Percentiles rank a stretch among this genome's conserved stretches.
These are phyloP conservation scores for Rhynchonycteris naso DNA, from an alignment of 2,797 vertebrate genomes.

Conservation along the genomic window DNA sequence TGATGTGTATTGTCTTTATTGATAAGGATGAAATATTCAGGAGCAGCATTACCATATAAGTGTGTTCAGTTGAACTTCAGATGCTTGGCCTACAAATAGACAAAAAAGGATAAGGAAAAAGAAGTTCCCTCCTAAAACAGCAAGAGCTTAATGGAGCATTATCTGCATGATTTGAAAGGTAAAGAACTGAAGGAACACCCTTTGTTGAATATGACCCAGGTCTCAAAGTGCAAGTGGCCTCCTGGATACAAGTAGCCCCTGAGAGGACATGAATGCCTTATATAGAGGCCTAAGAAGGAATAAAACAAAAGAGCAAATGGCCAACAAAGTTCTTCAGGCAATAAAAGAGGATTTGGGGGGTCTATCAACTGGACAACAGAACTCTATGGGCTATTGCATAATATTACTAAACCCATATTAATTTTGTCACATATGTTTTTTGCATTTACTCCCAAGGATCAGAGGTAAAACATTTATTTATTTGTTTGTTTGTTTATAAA, in stretches of 20 bases:
- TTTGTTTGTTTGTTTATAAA: background rate
- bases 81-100: background rate
- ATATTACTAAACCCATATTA: background rate
- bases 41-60: background rate
- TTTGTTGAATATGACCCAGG: background rate
- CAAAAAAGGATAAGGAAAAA: background rate
- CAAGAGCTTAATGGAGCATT: background rate
- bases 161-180: background rate
- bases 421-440: background rate
- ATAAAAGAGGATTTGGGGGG: background rate
- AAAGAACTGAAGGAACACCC: background rate
- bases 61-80: background rate
- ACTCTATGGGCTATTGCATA: background rate
- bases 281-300: background rate
- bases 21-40: background rate
- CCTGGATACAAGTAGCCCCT: background rate
- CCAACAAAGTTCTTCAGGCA: background rate
- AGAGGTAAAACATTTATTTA: background rate
- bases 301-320: conserved; percentile 23
- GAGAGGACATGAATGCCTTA: background rate
- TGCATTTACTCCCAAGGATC: background rate
- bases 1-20: background rate
- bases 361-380: background rate
- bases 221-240: background rate
- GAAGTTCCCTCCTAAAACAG: background rate